A percentile compares a stretch with the other conserved stretches of the same genome.
phyloP scores from a whole-genome alignment of 2,888 invertebrate genomes.

The Lycocerus yunnanus region DNA sequence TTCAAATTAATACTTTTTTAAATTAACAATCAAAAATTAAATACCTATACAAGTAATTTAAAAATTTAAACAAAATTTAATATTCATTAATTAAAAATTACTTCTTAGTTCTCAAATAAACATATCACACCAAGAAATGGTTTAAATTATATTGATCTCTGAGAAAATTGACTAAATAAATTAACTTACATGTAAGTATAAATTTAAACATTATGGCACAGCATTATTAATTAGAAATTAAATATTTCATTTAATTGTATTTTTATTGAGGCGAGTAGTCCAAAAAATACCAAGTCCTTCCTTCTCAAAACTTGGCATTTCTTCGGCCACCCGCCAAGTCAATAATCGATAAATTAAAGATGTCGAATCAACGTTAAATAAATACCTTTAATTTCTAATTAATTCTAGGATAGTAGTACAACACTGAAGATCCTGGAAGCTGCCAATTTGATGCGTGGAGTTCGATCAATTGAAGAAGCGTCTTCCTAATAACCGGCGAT shows the following conservation, averaged over 20 bases:
- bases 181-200: not conserved
- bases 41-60: not conserved
- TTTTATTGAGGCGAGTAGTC: not conserved
- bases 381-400: constrained; percentile 42
- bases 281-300: not conserved
- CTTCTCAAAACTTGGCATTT: not conserved
- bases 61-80: not conserved
- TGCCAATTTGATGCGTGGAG: constrained; percentile 91
- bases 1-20: not conserved
- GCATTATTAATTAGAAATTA: not conserved
- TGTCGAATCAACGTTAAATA: not conserved
- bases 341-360: not conserved
- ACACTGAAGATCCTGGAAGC: constrained; percentile 84
- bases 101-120: not conserved
- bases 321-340: not conserved
- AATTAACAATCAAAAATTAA: not conserved
- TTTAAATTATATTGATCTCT: not conserved
- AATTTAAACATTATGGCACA: not conserved
- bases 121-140: not conserved
- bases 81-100: not conserved
- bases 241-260: not conserved
- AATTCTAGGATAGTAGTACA: constrained; percentile 79
- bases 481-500: constrained; percentile 78
- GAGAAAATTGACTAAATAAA: not conserved
- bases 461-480: constrained; percentile 86